Evolutionary conservation across 1,140 invertebrate genomes (phyloP), one percentile per base, ranked within the genome.

Genomic region (Aplysia californica): DNA sequence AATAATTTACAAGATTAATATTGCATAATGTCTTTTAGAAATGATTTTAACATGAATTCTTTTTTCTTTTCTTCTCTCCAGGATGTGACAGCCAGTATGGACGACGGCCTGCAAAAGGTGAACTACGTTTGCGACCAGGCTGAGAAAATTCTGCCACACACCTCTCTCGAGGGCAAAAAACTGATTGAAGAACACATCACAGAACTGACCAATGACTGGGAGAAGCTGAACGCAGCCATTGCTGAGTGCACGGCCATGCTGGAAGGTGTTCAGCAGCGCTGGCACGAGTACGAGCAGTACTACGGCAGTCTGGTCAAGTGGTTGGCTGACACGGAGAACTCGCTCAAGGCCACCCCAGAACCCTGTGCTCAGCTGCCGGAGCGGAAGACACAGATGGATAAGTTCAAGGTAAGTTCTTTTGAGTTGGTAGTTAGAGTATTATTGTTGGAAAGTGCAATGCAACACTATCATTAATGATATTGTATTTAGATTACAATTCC

Each of bases 181-280:
- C 91, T 91, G 26, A 94, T 98, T 1, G 93, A 94, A 55, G 93
- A 95, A 84, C 96, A 98, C 86, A 93, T 95, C 18, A 93, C 94
- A 71, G 94, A 96, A 82, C 87, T 98, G n/a, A 94, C 94, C 80
- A 91, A 92, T 44, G 95, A 96, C 81, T 97, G 95, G 95, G 95
- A 97, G 82, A 93, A 93, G n/a, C 85, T 98, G 0, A 94, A 95
- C 86, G 91, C 93, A n/a, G 92, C 95, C 44, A 94, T 94, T 64
- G 93, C 94, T 64, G 95, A 97, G 82, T 94, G 94, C 0, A 93
- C 94, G 81, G 93, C 93, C 77, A 92, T 93, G 68, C 88, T 98
- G 18, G 93, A 94, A 26, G 97, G 96, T 83, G 91, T 96, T n/a
- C 91, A 93, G 71, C 90, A 93, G 67, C 93, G 93, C 0, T 98